Base-by-base conservation (phyloP, 2,888 invertebrate genomes). In the Andrena hattorfiana region DNA sequence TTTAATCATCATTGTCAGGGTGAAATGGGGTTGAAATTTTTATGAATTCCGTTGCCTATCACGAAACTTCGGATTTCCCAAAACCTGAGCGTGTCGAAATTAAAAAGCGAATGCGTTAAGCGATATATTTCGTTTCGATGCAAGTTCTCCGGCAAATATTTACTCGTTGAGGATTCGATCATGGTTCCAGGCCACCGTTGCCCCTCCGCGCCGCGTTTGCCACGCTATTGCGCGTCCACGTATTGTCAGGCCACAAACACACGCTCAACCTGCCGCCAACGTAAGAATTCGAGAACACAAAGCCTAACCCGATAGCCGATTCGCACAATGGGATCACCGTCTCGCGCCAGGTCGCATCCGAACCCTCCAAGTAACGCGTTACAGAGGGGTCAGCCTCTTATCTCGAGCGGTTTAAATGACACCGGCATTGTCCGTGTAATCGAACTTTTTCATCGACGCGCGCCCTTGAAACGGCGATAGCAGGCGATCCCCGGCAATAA, bases 241-340 rank as follows among this genome's bases (percentile, higher is more conserved):
- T n/a, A 56, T 42, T 56, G 69, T 6, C 69, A 26, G 32, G 26
- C 35, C 56, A 42, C 42, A 23, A 20, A 23, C n/a, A 35, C 56
- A 42, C 42, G 26, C 42, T 7, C 69, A 4, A 23, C 13, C 56
- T 10, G 56, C 10, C 56, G 26, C 13, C 16, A 28, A 59, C 54
- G 74, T 73, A 69, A 86, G 73, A 84, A 84, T 71, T 56, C 30
- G 35, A 69, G 60, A 51, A 68, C 62, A 66, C 68, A 64, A 77
- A 66, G 80, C 30, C 49, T 69, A 72, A 80, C 77, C 76, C 70
- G 77, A 76, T 77, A 8, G 30, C 49, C 10, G 67, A 8, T 4
- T 23, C 56, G n/a, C 30, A 86, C 78, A 79, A 83, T 83, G 54
- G 71, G 30, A 35, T 13, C 59, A 20, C 59, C 49, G 63, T n/a